Evolutionary conservation across 2,797 vertebrate species (phyloP), one percentile per base, ranked within the genome.

Genomic region (Parauchenoglanis punctatus): DNA sequence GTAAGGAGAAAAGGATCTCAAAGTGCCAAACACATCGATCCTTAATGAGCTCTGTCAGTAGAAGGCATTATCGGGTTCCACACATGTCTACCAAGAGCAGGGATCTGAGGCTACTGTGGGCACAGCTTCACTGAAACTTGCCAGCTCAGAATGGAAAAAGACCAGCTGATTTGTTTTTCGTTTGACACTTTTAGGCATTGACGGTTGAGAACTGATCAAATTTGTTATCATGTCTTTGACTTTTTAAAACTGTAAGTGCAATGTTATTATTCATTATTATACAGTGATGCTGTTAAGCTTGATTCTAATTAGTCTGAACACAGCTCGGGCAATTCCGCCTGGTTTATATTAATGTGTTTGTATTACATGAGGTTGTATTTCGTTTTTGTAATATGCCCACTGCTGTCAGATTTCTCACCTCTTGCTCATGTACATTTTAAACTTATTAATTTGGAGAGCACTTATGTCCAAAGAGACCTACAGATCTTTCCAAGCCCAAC

Each of bases 301-400:
- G 15, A 18, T 18, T 40, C 31, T 70, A 5, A 35, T 70, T 70
- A 70, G 67, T 20, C 67, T 40, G n/a, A 70, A 28, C 31, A 40
- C 4, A 49, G 13, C 12, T 49, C 10, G 12, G 12, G 7, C 72
- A 49, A 11, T 75, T 40, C 6, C 2, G 7, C 1, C 17, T 70
- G 68, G 35, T 72, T 70, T 75, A 49, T 75, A 49, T 75, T 49
- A n/a, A 75, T 49, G 67, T 75, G 23, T 75, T 75, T 75, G 23
- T 7, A 75, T 46, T 23, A 73, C 5, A 52, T 28, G 25, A 4
- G 8, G 7, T 2, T 10, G 44, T 72, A 40, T 72, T 28, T 40
- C 67, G 3, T 25, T 73, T 73, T 73, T 11, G 10, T 25, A 73
- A 44, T 13, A 4, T 73, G 40, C 8, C 23, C 28, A 0, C 6